Base-by-base conservation (phyloP, 1,140 invertebrate species). In the Lutraria rhynchaena region DNA sequence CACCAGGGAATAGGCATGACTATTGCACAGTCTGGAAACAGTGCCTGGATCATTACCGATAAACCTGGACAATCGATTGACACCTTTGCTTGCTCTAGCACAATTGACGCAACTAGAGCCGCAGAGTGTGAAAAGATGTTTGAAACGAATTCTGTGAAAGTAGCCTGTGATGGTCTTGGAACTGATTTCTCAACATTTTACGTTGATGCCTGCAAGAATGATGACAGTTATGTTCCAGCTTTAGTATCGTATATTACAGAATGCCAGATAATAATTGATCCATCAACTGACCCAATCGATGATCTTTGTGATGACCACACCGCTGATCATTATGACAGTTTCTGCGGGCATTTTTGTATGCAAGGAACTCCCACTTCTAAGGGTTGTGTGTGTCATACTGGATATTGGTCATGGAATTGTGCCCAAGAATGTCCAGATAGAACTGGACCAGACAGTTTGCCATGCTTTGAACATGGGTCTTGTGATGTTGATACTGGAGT, bases 341-440 rank as follows among this genome's bases (percentile, higher is more conserved):
- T 82, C 71, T 82, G 81, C 61, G 58, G 70, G 17, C 67, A 73
- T 27, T 57, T 75, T 29, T 86, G 84, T 57, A 76, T 86, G 69
- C 70, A 83, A 55, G 71, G 63, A 31, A 58, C 80, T 15, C 57
- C 67, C n/a, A 71, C 53, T 13, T 29, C 44, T 41, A n/a, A 37
- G n/a, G 65, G 69, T 22, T 86, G 85, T 63, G 27, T 35, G 2
- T 86, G 85, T 63, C 27, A 80, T 49, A 41, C 31, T n/a, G 85
- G 85, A 17, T 86, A 65, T 74, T 84, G 80, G 78, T 78, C 76
- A 51, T 70, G 24, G 46, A 65, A 84, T 35, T 86, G 85, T 75
- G 65, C 60, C 22, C 35, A 84, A 27, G 71, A 74, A 27, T 86
- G 85, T 61, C 85, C 85, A 22, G 83, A 71, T 27, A 61, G 83